Evolutionary conservation across 2,888 invertebrate genomes (phyloP).

Genomic region (Fragum fragum): DNA sequence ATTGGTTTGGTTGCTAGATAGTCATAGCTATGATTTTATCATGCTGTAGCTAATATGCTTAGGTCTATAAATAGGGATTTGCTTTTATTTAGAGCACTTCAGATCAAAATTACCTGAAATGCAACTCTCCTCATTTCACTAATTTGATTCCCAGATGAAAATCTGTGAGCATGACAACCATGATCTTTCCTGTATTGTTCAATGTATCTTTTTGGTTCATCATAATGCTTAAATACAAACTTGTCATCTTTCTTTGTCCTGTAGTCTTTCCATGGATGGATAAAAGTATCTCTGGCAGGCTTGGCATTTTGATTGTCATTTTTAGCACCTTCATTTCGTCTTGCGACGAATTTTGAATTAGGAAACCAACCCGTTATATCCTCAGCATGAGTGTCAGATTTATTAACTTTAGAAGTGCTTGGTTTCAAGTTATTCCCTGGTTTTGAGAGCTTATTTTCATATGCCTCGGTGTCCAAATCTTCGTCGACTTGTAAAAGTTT

Average conservation of each 20-base stretch:
- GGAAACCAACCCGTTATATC: slow-evolving; percentile 76
- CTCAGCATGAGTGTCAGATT: slow-evolving; percentile 47
- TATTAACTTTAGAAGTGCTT: slow-evolving; percentile 37
- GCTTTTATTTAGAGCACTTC: too few species aligned
- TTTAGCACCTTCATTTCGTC: slow-evolving; percentile 69
- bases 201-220: slow-evolving; percentile 70
- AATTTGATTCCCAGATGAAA: slow-evolving; percentile 48
- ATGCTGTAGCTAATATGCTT: too few species aligned
- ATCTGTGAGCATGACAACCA: slow-evolving; percentile 49
- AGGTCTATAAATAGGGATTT: too few species aligned
- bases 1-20: too few species aligned
- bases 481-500: slow-evolving; percentile 77
- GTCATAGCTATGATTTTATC: too few species aligned
- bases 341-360: slow-evolving; percentile 69
- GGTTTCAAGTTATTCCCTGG: slow-evolving; percentile 53
- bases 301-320: slow-evolving; percentile 41
- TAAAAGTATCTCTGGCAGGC: slow-evolving; percentile 49
- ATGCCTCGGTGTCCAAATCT: slow-evolving; percentile 59
- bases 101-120: slow-evolving; percentile 60
- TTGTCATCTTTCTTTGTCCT: slow-evolving; percentile 63
- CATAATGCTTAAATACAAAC: slow-evolving; percentile 75
- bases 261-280: slow-evolving; percentile 70
- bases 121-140: slow-evolving; percentile 59
- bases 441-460: slow-evolving; percentile 52
- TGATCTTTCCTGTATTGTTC: slow-evolving; percentile 76